A percentile compares a stretch with the other conserved stretches of the same genome.
phyloP scores from a whole-genome alignment of 2,797 vertebrate genomes.

The Peromyscus aztecus region DNA sequence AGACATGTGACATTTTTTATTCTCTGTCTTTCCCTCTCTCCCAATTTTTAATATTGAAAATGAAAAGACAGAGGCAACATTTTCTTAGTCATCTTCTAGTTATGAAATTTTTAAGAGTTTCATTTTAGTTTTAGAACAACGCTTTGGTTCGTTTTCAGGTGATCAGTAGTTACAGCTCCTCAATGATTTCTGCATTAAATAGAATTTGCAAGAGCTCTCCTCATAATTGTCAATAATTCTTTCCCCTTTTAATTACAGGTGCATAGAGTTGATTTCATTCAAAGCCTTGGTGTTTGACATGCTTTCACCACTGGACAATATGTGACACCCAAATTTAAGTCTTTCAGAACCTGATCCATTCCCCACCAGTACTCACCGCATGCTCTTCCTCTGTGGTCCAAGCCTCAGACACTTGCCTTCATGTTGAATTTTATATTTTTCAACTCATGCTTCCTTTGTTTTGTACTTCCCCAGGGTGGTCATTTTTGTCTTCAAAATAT shows the following conservation, averaged over 20 bases:
- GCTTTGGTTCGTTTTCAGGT: not conserved
- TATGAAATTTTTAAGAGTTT: not conserved
- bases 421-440: not conserved
- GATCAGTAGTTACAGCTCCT: not conserved
- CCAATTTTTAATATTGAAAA: not conserved
- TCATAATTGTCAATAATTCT: not conserved
- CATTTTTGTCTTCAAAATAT: not conserved
- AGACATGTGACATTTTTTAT: not conserved
- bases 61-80: not conserved
- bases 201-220: not conserved
- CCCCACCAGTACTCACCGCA: rapidly evolving
- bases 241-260: not conserved
- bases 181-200: not conserved
- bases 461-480: not conserved
- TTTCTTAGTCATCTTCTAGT: not conserved
- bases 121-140: not conserved
- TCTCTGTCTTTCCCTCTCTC: not conserved
- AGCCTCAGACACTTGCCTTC: rapidly evolving
- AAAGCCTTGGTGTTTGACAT: not conserved
- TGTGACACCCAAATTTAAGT: not conserved
- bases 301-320: not conserved
- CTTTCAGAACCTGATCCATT: not conserved
- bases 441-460: not conserved
- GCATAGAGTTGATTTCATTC: not conserved
- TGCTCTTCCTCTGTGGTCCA: rapidly evolving